Evolutionary conservation across 2,113 vertebrate species (phyloP).

Genomic region (Psittacus erithacus): DNA sequence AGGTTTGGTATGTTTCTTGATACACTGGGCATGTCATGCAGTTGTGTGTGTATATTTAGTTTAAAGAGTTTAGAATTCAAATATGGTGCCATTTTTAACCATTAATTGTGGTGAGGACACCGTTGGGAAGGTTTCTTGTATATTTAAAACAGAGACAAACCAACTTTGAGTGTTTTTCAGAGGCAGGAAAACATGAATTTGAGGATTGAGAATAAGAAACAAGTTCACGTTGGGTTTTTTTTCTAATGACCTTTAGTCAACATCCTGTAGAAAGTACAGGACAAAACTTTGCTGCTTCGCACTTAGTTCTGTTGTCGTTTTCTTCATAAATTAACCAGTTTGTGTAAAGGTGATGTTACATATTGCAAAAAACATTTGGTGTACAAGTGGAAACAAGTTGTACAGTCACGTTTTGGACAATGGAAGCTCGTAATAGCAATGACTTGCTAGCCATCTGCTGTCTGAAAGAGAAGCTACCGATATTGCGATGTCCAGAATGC

Average conservation of each 20-base stretch:
- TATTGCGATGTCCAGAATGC: not conserved
- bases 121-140: not conserved
- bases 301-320: not conserved
- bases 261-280: not conserved
- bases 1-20: slow-evolving; percentile 68
- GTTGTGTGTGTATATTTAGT: slow-evolving; percentile 47
- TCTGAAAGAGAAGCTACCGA: not conserved
- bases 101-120: not conserved
- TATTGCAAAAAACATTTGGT: not conserved
- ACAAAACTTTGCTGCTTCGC: not conserved
- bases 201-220: not conserved
- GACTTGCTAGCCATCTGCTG: not conserved
- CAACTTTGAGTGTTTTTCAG: not conserved
- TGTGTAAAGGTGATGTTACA: not conserved
- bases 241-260: not conserved
- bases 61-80: not conserved
- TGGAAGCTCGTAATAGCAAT: not conserved
- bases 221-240: not conserved
- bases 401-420: not conserved
- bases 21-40: slow-evolving; percentile 71
- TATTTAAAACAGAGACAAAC: not conserved
- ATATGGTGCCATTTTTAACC: not conserved
- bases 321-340: not conserved
- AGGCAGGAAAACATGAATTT: not conserved
- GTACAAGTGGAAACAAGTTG: not conserved